Evolutionary conservation across 2,888 invertebrate species (phyloP).

Genomic region (Teinopalpus imperialis): DNA sequence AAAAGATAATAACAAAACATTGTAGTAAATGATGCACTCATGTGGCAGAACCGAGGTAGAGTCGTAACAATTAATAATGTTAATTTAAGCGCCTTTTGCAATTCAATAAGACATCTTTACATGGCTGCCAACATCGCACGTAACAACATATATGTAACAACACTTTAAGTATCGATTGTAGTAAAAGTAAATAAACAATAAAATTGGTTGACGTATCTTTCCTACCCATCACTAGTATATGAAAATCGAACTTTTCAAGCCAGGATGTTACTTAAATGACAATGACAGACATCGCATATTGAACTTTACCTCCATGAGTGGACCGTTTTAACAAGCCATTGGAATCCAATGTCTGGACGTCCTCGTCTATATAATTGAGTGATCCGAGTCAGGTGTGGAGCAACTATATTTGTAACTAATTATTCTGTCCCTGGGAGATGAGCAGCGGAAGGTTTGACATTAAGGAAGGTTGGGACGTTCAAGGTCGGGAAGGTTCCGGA

Average conservation of each 20-base stretch:
- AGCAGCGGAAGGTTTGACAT: constrained; percentile 57
- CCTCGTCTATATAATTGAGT: constrained; percentile 23
- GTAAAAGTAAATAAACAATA: too few species aligned
- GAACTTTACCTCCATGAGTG: too few species aligned
- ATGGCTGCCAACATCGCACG: neutral
- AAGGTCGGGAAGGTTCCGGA: constrained; percentile 81
- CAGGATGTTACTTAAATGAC: too few species aligned
- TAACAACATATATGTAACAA: too few species aligned
- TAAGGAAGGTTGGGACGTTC: constrained; percentile 79
- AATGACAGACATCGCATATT: too few species aligned
- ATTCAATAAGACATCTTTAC: constrained; percentile 5
- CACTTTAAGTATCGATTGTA: too few species aligned
- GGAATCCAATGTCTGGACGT: constrained; percentile 25
- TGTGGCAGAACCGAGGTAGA: constrained; percentile 22
- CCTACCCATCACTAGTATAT: too few species aligned
- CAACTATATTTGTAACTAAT: constrained; percentile 8
- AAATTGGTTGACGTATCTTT: too few species aligned
- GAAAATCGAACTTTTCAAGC: too few species aligned
- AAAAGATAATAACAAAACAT: constrained; percentile 42
- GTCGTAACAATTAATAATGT: constrained; percentile 8
- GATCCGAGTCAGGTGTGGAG: constrained; percentile 47
- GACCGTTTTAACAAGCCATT: too few species aligned
- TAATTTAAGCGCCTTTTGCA: constrained; percentile 1
- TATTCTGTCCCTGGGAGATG: constrained; percentile 53
- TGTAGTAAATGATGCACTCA: constrained; percentile 30